phyloP scores from a whole-genome alignment of 1,140 invertebrate genomes.

The Brachionus asplanchnoidis region DNA sequence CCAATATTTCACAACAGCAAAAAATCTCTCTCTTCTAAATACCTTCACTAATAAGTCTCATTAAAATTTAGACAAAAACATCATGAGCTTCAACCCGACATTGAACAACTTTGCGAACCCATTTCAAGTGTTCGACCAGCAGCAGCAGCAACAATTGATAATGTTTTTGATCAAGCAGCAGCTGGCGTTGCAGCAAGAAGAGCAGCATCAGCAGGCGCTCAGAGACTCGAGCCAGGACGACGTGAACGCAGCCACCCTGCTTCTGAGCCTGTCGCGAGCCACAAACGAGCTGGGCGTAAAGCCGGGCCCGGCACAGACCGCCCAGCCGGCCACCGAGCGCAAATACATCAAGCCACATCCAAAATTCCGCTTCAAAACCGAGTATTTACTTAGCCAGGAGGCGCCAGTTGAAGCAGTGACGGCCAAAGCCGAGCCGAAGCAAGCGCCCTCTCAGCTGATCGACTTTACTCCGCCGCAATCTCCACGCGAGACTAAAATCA shows the following conservation, averaged over 20 bases:
- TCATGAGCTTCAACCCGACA: slow-evolving; percentile 10
- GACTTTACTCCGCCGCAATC: slow-evolving; percentile 34
- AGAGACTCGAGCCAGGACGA: background rate
- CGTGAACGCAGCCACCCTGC: background rate
- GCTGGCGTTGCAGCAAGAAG: background rate
- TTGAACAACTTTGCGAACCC: slow-evolving; percentile 2
- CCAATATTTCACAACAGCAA: background rate
- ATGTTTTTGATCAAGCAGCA: slow-evolving; percentile 14
- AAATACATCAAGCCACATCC: slow-evolving; percentile 33
- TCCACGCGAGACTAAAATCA: background rate
- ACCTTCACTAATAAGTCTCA: background rate
- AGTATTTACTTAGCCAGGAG: background rate
- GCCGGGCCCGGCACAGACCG: background rate
- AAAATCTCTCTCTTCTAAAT: background rate
- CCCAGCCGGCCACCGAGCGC: background rate
- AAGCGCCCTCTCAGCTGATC: background rate
- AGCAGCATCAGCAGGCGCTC: background rate
- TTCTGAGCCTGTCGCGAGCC: background rate
- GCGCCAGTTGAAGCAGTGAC: background rate
- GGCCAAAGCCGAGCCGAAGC: background rate
- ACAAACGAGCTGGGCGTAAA: slow-evolving; percentile 11
- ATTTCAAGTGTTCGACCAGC: slow-evolving; percentile 18
- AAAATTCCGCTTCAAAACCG: slow-evolving; percentile 8
- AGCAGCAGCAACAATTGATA: slow-evolving; percentile 10
- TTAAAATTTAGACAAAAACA: background rate